Evolutionary conservation across 1,140 invertebrate species (phyloP), one percentile per base, ranked within the genome.

Genomic region (Bathynomus jamesi): DNA sequence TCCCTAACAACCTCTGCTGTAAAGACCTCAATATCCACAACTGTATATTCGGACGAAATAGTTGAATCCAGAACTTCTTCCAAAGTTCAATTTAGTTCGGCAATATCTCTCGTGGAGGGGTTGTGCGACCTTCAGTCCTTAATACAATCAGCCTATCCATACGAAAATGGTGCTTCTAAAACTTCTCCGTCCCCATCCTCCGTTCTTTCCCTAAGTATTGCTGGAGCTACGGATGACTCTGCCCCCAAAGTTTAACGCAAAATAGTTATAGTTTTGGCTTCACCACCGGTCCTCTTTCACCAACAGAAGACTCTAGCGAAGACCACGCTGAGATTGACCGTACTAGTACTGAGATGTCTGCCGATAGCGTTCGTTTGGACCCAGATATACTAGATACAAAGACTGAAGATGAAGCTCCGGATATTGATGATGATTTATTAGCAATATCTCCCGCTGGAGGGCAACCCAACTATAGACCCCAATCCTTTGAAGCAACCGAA

Each of bases 341-440:
- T 25, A 77, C 75, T 13, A 77, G 75, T 61, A 77, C 75, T 13
- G 75, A 77, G 62, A 24, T 70, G n/a, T 76, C 74, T 29, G 70
- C 69, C 25, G 75, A 77, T 65, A 77, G 73, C 65, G 76, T 77
- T 2, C 73, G 78, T n/a, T 76, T 77, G 24, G 79, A 80, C n/a
- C 73, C 78, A n/a, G 79, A 80, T 29, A 62, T 80, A 4, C 53
- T 77, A 13, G 79, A 80, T 65, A 79, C 79, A 0, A 69, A 78
- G 24, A 80, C 79, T 4, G 79, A 80, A 77, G 79, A 80, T 63
- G 79, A 80, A 69, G 79, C 79, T 10, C 79, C 79, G 0, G 79
- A 80, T 67, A 78, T 80, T 29, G 79, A 80, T 71, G 79, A 80
- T 62, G 78, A 79, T 32, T 70, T 76, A 24, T 31, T 80, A 5